phyloP scores from a whole-genome alignment of 2,797 vertebrate species.

The Tinamus major region DNA sequence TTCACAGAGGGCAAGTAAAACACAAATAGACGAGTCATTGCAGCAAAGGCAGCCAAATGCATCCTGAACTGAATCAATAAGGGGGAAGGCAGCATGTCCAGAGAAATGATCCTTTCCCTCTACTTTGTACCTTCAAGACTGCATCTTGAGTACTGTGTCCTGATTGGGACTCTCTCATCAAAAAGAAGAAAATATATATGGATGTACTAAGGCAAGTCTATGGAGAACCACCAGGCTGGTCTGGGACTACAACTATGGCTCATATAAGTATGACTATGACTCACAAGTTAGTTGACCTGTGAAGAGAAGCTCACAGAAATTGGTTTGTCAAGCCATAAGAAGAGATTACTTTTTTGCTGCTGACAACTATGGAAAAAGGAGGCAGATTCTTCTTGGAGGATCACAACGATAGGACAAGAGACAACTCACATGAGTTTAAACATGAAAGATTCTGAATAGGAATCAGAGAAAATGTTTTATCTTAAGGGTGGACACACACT shows the following conservation, averaged over 20 bases:
- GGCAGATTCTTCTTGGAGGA: neutral
- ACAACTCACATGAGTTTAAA: neutral
- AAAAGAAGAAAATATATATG: neutral
- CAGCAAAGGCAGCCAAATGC: neutral
- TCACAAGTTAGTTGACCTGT: neutral
- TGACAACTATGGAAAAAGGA: neutral
- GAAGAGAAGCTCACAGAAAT: neutral
- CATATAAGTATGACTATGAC: too few species aligned
- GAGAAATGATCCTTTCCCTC: neutral
- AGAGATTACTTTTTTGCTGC: neutral
- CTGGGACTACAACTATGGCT: neutral
- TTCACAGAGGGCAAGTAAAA: neutral
- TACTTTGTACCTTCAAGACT: neutral
- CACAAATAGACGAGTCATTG: accelerated
- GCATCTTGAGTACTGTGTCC: neutral
- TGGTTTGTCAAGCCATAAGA: neutral
- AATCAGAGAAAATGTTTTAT: neutral
- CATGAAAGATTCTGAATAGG: neutral
- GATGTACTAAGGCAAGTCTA: neutral
- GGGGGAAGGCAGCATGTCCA: neutral
- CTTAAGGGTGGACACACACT: neutral
- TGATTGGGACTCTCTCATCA: neutral
- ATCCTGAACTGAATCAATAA: neutral
- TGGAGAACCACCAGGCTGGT: neutral
- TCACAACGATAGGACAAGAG: neutral